phyloP scores from a whole-genome alignment of 2,888 invertebrate species.

The Perizoma flavofasciatum region DNA sequence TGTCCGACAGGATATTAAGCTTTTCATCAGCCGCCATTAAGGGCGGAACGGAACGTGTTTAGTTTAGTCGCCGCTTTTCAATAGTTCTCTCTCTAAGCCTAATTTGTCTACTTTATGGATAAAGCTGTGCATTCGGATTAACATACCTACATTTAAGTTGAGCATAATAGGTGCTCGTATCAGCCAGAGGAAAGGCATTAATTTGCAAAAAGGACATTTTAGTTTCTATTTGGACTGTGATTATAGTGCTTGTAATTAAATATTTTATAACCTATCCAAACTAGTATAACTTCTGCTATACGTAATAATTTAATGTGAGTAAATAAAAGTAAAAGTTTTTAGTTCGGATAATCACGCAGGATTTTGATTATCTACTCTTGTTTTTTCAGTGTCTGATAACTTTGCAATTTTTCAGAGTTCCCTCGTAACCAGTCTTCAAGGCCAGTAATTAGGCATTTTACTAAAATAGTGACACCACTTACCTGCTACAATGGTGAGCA shows the following conservation, averaged over 20 bases:
- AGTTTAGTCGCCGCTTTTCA: conserved; percentile 38
- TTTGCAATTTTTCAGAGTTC: no score
- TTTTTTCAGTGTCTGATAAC: no score
- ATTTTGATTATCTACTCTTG: no score
- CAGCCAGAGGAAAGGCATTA: conserved; percentile 13
- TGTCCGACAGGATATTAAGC: conserved; percentile 65
- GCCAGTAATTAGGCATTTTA: no score
- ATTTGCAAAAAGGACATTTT: conserved; percentile 25
- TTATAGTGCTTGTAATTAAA: conserved; percentile 6
- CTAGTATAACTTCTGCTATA: no score
- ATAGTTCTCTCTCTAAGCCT: conserved; percentile 42
- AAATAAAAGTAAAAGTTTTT: no score
- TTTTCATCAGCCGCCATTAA: conserved; percentile 66
- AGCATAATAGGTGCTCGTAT: conserved; percentile 3
- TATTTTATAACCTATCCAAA: background rate
- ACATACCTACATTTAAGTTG: conserved; percentile 29
- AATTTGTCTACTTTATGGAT: conserved; percentile 46
- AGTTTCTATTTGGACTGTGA: conserved; percentile 19
- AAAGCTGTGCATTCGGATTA: conserved; percentile 38
- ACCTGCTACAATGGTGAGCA: conserved; percentile 79
- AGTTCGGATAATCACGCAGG: no score
- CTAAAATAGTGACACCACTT: conserved; percentile 35
- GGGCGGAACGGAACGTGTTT: conserved; percentile 41
- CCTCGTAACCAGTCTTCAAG: no score
- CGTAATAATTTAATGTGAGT: no score